Base-by-base conservation (phyloP, 2,888 invertebrate genomes). In the Horisme vitalbata region DNA sequence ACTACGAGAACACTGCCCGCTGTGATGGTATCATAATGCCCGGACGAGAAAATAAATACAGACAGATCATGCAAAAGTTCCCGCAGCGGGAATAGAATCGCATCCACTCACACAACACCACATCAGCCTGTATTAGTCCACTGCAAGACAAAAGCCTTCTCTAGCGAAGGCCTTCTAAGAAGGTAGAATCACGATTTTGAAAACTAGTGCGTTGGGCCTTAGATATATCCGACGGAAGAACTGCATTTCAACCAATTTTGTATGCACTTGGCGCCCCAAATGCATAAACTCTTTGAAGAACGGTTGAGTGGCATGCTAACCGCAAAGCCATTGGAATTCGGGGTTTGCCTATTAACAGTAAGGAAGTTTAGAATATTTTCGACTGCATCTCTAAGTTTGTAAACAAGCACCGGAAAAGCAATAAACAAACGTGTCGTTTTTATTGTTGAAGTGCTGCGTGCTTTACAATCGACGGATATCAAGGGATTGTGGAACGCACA, bases 381-480 rank as follows among this genome's bases (percentile, higher is more conserved):
- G 38, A 52, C 41, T 54, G 55, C 55, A 58, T 20, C 23, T 30
- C 28, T 50, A 57, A 31, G 45, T 28, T 57, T 54, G 55, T 32
- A 41, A 31, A 41, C 37, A 55, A 35, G 45, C 58, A 45, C 53
- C 56, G 61, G 59, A 61, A 61, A 57, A 63, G 54, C 58, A 70
- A 67, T 71, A 71, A 73, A 71, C 63, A 68, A 73, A 71, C 63
- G 67, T 52, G 54, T 49, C 57, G 45, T 45, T 38, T 61, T 60
- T 59, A 65, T 63, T 54, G 59, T 56, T 54, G 54, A 43, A 57
- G 48, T 61, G 61, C 50, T 53, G 34, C 24, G 43, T 50, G 45
- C 34, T 63, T 52, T 52, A 66, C 67, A 59, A 70, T 71, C 48
- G 59, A 55, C 63, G 68, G 72, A 66, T 63, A 62, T 58, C 48